Evolutionary conservation across 2,888 invertebrate species (phyloP).

Genomic region (Zygogramma bicolorata): DNA sequence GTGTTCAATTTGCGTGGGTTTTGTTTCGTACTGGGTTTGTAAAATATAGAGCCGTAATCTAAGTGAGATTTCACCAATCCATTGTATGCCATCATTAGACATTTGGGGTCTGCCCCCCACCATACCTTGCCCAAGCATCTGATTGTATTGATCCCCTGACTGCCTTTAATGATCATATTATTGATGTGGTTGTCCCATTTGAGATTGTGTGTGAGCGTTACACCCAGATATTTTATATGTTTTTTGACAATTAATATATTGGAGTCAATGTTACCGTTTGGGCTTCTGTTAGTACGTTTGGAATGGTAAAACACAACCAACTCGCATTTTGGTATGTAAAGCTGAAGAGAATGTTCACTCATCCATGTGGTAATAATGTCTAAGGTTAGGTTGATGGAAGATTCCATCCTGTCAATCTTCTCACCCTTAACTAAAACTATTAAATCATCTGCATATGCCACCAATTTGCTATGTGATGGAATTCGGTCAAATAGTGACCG

Average conservation of each 20-base stretch:
- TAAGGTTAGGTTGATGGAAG: not conserved
- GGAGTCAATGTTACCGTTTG: too few relatives aligned
- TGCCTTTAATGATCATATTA: not conserved
- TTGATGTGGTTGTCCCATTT: conserved; percentile 28
- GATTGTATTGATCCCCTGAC: conserved; percentile 21
- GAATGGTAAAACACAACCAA: not conserved
- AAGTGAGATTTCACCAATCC: not conserved
- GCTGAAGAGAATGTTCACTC: not conserved
- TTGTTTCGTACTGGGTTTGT: conserved; percentile 5
- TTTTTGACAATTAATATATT: not conserved
- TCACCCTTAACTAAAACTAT: not conserved
- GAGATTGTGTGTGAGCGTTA: conserved; percentile 11
- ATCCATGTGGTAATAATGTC: not conserved
- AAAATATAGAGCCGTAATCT: conserved; percentile 8
- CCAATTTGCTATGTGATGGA: not conserved
- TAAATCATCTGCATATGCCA: conserved; percentile 14
- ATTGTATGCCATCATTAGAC: not conserved
- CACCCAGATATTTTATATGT: conserved; percentile 14
- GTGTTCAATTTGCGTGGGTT: not conserved
- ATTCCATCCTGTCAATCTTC: not conserved
- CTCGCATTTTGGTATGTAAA: not conserved
- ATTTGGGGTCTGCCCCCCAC: not conserved
- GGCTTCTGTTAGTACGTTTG: not conserved
- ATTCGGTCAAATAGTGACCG: conserved; percentile 1
- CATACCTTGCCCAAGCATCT: not conserved